Base-by-base conservation (phyloP, 2,888 invertebrate genomes). In the Spisula subtruncata region DNA sequence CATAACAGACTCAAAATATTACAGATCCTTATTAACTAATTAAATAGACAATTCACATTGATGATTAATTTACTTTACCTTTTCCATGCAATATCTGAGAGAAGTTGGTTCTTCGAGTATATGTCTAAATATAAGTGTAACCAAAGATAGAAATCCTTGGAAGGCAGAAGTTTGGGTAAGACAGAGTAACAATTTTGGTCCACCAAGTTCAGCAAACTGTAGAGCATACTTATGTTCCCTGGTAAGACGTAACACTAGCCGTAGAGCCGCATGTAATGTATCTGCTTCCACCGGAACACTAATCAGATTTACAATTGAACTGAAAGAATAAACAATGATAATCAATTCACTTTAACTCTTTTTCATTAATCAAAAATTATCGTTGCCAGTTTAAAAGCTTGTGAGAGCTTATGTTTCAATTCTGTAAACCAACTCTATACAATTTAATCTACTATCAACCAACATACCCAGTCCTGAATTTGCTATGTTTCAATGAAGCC, bases 121-220 rank as follows among this genome's bases (percentile, higher is more conserved):
- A 94, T 98, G 98, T 25, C 98, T 97, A 93, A 98, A 98, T 25
- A 98, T 97, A 29, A 98, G 97, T 0, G 98, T 98, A 0, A 98
- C 98, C 88, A 98, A 97, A 25, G 98, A 98, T 14, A 98, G 97
- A 95, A 98, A 98, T 5, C 98, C 98, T 93, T 98, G 97, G 95
- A 98, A 98, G 29, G 98, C 97, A 88, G 98, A 98, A 2, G 97
- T 97, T 96, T 98, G 98, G 35, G 98, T 98, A 97, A 98, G 97
- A 82, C 97, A 97, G 6, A 98, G 97, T n/a, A 98, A 96, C 82
- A 98, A 97, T 85, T 97, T 97, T 0, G 98, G 97, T 0, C 98
- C 98, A n/a, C 98, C 98, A 86, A 98, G 97, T 81, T 97, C 97
- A 8, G 98, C 98, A 96, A 98, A 98, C 51, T 98, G 97, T 93